Conservation (phyloP, 2,113 vertebrate genomes). For the Hyla sarda region DNA sequence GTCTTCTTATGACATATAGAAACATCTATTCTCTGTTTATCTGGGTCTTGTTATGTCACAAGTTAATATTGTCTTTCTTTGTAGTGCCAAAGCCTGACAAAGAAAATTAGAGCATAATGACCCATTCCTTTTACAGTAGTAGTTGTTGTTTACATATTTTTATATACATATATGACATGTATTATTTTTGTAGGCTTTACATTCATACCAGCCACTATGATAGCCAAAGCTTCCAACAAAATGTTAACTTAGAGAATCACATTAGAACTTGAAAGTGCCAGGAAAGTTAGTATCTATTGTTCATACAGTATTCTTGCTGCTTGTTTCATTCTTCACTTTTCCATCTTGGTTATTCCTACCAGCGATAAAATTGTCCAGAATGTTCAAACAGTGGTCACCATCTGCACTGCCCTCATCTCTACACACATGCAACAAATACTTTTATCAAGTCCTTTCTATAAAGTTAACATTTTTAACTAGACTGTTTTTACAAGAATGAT, state of each 20-base stretch:
- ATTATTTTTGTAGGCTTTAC: too few species aligned
- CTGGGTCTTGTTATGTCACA: background rate
- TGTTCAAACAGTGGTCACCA: background rate
- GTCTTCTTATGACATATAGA: background rate
- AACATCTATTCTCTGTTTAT: background rate
- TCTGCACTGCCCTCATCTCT: background rate
- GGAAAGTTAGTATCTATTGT: background rate
- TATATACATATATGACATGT: too few species aligned
- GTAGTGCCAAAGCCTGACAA: too few species aligned
- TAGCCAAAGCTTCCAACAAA: background rate
- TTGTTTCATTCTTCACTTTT: background rate
- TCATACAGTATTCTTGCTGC: background rate
- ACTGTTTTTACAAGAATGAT: too few species aligned
- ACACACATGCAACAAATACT: background rate
- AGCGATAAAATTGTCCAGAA: background rate
- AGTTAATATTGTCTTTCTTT: background rate
- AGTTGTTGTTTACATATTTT: too few species aligned
- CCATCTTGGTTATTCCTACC: background rate
- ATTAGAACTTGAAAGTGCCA: background rate
- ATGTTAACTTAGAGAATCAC: background rate
- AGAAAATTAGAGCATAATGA: background rate
- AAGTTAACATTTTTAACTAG: too few species aligned
- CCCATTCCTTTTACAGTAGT: background rate
- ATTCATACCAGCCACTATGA: background rate
- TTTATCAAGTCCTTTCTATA: background rate